Evolutionary conservation across 2,888 invertebrate genomes (phyloP), one percentile per base, ranked within the genome.

Genomic region (Nemapogon koenigi): DNA sequence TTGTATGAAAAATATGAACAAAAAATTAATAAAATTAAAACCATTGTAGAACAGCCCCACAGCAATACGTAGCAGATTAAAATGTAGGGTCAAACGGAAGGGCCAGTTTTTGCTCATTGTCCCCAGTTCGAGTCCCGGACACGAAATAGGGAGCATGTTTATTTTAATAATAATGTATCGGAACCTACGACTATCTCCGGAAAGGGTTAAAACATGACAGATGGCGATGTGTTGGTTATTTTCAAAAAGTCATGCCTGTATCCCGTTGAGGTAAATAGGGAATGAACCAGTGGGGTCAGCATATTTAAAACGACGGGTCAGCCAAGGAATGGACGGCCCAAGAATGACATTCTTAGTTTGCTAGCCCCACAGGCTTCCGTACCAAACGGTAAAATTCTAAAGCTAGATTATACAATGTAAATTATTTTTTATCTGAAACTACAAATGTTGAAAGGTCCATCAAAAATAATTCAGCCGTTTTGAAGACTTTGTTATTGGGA

Each of bases 21-120:
- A 30, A 30, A 15, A 14, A 33, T 2, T 13, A 11, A 33, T 11
- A 19, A 33, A 2, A 31, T 10, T 16, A 16, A 7, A 10, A n/a
- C 31, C 16, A 33, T 33, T 33, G 13, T 33, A 33, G 19, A 33
- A 19, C 33, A 11, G n/a, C 19, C 19, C 11, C 18, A 14, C 19
- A 33, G 19, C 33, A 19, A 33, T 19, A 31, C 18, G 33, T 19
- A 19, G 14, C 18, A 18, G 19, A 33, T 33, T 33, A 13, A 19
- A 33, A 33, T 33, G 33, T 33, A 19, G 33, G 33, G 33, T 33
- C 33, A 33, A 33, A 33, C 33, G 33, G 33, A 33, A 33, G 33
- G 33, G 33, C 33, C 33, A 33, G 19, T 33, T 33, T 33, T 33
- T 33, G 33, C 33, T 8, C 33, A 33, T 33, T 33, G 33, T 33